Conservation (phyloP, 2,797 vertebrate species). For the Mus minutoides region DNA sequence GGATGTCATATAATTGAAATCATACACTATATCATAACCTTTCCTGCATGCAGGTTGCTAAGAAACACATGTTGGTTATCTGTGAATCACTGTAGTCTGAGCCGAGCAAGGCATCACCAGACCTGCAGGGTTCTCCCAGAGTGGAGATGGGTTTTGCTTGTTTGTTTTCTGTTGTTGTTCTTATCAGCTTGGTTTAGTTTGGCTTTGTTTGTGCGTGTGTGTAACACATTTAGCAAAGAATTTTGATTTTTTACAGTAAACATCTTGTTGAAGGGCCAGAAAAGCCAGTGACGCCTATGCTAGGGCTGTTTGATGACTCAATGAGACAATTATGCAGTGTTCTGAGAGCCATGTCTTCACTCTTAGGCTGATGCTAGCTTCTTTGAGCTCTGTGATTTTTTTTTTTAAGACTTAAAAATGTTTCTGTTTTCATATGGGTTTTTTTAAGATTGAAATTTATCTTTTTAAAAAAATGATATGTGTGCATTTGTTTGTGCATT, state of each 20-base stretch:
- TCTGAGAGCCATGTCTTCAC: not conserved
- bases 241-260: slow-evolving; percentile 26
- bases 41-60: slow-evolving; percentile 45
- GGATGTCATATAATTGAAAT: slow-evolving; percentile 54
- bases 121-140: slow-evolving; percentile 56
- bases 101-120: slow-evolving; percentile 6
- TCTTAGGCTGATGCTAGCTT: not conserved
- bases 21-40: not conserved
- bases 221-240: slow-evolving; percentile 34
- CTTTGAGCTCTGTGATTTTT: not conserved
- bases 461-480: not conserved
- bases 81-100: slow-evolving; percentile 48
- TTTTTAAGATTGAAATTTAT: not conserved
- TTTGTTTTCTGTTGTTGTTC: not conserved
- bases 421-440: slow-evolving; percentile 20
- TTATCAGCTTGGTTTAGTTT: not conserved
- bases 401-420: not conserved
- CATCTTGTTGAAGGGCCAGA: not conserved
- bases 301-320: not conserved
- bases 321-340: not conserved
- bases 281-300: not conserved
- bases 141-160: not conserved
- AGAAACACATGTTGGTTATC: slow-evolving; percentile 49
- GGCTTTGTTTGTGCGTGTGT: not conserved
- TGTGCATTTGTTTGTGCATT: too few relatives aligned